Base-by-base conservation (phyloP, 2,888 invertebrate genomes). In the Epinotia brunnichana region DNA sequence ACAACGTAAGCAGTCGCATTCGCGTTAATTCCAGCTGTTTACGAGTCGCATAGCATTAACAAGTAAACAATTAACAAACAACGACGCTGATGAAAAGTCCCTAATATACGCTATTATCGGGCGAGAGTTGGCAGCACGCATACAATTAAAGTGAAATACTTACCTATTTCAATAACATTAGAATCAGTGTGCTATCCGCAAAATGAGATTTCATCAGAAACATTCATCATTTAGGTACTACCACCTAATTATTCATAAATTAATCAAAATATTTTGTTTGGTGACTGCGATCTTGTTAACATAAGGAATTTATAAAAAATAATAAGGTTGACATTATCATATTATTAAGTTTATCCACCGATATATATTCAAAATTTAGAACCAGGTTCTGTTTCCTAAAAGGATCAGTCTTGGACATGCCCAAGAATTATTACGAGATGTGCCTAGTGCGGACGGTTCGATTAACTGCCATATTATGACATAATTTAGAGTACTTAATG, bases 391-490 rank as follows among this genome's bases (percentile, higher is more conserved):
- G 89, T 84, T 82, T 79, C 77, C 82, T 81, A 80, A 82, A 82
- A 79, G 77, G 80, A 82, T 82, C 85, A 83, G 83, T 84, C 83
- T 83, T 81, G 82, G 85, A 86, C 81, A 82, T 83, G 85, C 85
- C 83, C 84, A 80, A 82, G 84, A 85, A 80, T 76, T 80, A 80
- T 80, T 83, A 80, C 74, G 81, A 82, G 84, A 85, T 83, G 88
- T 86, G 89, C 90, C 89, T 87, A 85, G 88, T 87, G 90, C 90
- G 87, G 89, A 90, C 89, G 92, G 90, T 91, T 92, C 90, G 91
- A 88, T 87, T 89, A 92, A 93, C 92, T 93, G 92, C 92, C 92
- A 93, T 93, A 93, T 93, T 93, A 93, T 90, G 88, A 92, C 92
- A 90, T 93, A 93, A 86, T 90, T 90, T 92, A 90, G 88, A 85